Conservation (phyloP, 2,797 vertebrate species). For the Pterois miles region DNA sequence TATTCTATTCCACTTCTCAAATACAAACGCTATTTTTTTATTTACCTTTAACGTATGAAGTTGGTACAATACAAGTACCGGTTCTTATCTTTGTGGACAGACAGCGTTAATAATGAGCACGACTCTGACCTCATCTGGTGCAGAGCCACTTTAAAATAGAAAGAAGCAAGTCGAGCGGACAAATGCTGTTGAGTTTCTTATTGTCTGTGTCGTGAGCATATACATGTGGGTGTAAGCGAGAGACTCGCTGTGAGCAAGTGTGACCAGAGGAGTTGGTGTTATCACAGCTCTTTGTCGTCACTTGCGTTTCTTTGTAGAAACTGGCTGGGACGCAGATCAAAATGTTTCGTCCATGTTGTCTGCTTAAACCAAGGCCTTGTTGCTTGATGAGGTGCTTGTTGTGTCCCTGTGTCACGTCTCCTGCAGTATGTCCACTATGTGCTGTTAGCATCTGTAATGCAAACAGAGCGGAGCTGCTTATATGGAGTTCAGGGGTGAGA, state of each 20-base stretch:
- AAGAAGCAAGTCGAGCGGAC: neutral
- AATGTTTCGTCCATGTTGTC: neutral
- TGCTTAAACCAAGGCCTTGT: neutral
- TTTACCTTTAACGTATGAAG: neutral
- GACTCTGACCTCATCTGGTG: neutral
- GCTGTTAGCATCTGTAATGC: neutral
- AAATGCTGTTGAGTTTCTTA: neutral
- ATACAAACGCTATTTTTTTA: neutral
- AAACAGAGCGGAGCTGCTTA: neutral
- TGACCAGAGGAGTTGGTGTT: slow-evolving; percentile 4
- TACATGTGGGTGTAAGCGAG: neutral
- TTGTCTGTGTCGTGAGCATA: neutral
- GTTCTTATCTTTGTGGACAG: slow-evolving; percentile 36
- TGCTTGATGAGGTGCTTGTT: neutral
- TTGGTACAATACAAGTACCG: neutral
- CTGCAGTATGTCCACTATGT: neutral
- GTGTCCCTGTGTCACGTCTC: neutral
- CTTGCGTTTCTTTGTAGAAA: slow-evolving; percentile 7
- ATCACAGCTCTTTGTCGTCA: neutral
- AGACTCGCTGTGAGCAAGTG: neutral
- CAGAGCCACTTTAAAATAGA: slow-evolving; percentile 10
- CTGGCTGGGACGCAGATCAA: neutral
- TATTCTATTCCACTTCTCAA: neutral
- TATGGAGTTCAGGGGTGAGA: neutral
- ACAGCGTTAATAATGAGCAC: neutral